A percentile compares a stretch with the other conserved stretches of the same genome.
phyloP scores from a whole-genome alignment of 2,797 vertebrate species.

The Urocyon cinereoargenteus region DNA sequence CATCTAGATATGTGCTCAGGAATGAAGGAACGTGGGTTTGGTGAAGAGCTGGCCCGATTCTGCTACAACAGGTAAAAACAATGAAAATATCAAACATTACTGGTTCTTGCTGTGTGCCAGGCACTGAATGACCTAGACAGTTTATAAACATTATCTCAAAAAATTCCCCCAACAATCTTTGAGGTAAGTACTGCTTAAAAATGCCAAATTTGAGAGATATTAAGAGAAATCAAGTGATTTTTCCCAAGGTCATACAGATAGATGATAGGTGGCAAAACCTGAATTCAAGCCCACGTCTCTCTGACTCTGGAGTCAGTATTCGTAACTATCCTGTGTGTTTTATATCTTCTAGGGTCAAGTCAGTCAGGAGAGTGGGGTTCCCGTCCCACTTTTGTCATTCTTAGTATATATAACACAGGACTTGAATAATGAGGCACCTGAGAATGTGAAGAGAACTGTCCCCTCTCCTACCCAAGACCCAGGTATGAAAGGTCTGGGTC shows the following conservation, averaged over 20 bases:
- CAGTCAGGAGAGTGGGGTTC: not conserved
- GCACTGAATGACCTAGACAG: not conserved
- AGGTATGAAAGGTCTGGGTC: not conserved
- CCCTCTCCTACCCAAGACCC: not conserved
- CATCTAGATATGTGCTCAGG: not conserved
- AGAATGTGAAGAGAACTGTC: not conserved
- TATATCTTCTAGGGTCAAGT: not conserved
- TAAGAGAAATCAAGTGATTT: slow-evolving; percentile 32
- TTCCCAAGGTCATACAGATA: not conserved
- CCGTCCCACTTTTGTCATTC: not conserved
- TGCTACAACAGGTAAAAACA: not conserved
- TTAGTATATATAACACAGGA: not conserved
- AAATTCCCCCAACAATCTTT: not conserved
- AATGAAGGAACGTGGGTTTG: not conserved
- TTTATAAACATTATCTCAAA: not conserved
- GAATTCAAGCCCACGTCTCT: not conserved
- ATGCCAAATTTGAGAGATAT: not conserved
- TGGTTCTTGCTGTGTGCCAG: not conserved
- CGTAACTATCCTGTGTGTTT: not conserved
- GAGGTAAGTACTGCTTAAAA: not conserved
- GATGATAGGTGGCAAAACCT: not conserved
- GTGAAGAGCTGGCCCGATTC: not conserved
- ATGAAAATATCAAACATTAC: not conserved
- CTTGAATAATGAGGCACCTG: not conserved
- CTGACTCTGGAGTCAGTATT: slow-evolving; percentile 1